These are phyloP conservation scores for Astreopora myriophthalma DNA, from an alignment of 64 coral and sea anemone species.

Conservation along the genomic window DNA sequence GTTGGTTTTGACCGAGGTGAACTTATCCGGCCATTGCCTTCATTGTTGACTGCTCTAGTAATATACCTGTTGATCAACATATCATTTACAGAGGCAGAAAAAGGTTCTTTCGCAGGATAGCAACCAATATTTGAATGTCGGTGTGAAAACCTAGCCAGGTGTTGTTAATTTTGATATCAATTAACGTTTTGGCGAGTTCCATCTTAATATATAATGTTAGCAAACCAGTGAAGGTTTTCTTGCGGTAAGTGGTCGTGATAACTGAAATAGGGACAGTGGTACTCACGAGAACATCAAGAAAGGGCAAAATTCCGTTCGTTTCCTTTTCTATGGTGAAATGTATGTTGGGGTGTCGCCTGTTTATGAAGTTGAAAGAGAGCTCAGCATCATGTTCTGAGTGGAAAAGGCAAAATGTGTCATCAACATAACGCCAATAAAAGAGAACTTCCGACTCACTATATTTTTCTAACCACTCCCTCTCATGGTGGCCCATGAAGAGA, in stretches of 20 bases:
- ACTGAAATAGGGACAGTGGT: not conserved
- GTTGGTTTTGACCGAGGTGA: too few relatives aligned
- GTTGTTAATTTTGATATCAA: slow-evolving; percentile 36
- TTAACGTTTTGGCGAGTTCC: not conserved
- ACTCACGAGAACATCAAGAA: not conserved
- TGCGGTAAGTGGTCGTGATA: not conserved
- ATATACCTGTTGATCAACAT: too few relatives aligned
- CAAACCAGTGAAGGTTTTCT: slow-evolving; percentile 8
- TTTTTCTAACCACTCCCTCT: not conserved
- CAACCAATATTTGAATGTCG: not conserved
- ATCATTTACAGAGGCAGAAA: too few relatives aligned
- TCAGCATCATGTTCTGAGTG: not conserved
- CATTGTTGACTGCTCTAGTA: too few relatives aligned
- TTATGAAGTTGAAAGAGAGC: not conserved
- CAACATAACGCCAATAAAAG: not conserved
- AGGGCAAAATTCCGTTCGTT: not conserved
- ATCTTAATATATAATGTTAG: not conserved
- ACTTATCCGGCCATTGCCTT: too few relatives aligned
- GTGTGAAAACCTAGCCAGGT: not conserved
- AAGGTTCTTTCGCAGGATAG: not conserved
- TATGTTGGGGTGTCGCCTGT: not conserved
- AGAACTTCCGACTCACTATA: not conserved
- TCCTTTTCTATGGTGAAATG: slow-evolving; percentile 14
- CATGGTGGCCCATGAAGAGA: slow-evolving; percentile 22
- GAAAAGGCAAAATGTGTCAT: not conserved